Evolutionary conservation across 2,113 vertebrate genomes (phyloP), one percentile per base, ranked within the genome.

Genomic region (Hepsetus odoe): DNA sequence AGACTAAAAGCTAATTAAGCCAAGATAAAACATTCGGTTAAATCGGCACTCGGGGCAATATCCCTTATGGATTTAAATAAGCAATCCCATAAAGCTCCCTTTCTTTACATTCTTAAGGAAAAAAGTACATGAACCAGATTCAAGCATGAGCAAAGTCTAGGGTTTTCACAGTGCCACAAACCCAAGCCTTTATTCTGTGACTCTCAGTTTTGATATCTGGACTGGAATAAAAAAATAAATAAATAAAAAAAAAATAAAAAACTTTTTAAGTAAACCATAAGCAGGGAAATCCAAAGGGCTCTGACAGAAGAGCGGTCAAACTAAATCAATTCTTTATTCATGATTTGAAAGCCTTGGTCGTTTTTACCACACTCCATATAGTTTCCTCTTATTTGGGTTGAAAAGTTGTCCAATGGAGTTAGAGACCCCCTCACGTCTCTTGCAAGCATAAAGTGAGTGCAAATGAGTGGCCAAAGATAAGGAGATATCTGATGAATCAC

Each of bases 401-500:
- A 49, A 26, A 71, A 49, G 46, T n/a, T 33, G n/a, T 42, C 24
- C 32, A 30, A 56, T 44, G 9, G 30, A 6, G 49, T 40, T 61
- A 30, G 22, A 71, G 58, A 51, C 5, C 42, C 42, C 33, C 24
- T 28, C 4, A 7, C 40, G 12, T 70, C 18, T 55, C 18, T 61
- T 44, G 12, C 24, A n/a, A 76, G 42, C 11, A 20, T 38, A 73
- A 40, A 68, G 67, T 22, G 40, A 67, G 0, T 72, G 20, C 44
- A 55, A 68, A 33, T 14, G 28, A 79, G 26, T 49, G 49, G 33
- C 35, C 53, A 55, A 70, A 71, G 20, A 80, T 64, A 68, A 35
- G 61, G 62, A 28, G 59, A 65, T 76, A 42, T 69, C 69, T 72
- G 71, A 81, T 76, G 59, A 77, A 81, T 72, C 22, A 26, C n/a